Percentiles rank a stretch among this genome's conserved stretches.
phyloP scores from a whole-genome alignment of 2,113 vertebrate genomes.

The Lophotis ruficrista region DNA sequence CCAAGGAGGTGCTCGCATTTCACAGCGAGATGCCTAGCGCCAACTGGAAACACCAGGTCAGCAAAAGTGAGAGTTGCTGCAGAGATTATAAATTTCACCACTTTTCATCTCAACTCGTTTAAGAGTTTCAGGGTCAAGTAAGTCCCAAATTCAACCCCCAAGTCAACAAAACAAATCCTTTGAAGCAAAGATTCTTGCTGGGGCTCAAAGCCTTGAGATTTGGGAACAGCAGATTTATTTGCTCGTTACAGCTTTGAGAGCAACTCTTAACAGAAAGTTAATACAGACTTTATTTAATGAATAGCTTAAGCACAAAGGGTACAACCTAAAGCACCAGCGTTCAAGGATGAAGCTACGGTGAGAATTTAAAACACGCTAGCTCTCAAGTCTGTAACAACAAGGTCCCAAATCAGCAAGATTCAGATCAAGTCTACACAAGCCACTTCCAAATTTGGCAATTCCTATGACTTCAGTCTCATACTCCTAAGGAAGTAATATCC shows the following conservation, averaged over 20 bases:
- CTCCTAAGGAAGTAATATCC: slow-evolving; percentile 2
- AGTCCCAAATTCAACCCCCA: not conserved
- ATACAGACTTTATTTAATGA: not conserved
- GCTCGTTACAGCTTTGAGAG: not conserved
- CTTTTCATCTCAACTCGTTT: not conserved
- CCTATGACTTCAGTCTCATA: not conserved
- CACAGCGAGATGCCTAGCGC: not conserved
- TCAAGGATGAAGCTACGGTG: not conserved
- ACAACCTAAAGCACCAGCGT: not conserved
- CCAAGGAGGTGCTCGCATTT: not conserved
- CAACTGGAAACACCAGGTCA: not conserved
- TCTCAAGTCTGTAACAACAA: not conserved
- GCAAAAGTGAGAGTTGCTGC: not conserved
- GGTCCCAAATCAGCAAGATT: not conserved
- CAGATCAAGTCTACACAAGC: not conserved
- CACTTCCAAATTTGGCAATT: not conserved
- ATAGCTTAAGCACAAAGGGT: not conserved
- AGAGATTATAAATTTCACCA: not conserved
- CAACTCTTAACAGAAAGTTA: not conserved
- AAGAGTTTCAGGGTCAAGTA: not conserved
- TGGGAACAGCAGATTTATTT: not conserved
- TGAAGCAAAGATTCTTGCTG: not conserved
- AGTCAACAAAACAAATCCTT: not conserved
- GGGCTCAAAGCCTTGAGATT: not conserved
- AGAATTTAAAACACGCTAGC: not conserved